phyloP scores from a whole-genome alignment of 2,113 vertebrate genomes.

The Lophius piscatorius region DNA sequence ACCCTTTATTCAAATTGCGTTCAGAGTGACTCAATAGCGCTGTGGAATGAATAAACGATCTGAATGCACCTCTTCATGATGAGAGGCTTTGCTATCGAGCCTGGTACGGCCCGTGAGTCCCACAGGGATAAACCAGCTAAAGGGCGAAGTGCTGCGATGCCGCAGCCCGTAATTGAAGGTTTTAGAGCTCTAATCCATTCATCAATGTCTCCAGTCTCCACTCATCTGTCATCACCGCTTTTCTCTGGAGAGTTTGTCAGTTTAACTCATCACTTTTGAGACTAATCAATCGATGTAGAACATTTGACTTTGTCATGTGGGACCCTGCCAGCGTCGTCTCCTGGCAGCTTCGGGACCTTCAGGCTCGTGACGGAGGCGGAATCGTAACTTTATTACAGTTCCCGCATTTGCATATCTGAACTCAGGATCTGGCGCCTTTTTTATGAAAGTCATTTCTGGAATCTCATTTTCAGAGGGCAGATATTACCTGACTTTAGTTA shows the following conservation, averaged over 20 bases:
- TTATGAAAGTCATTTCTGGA: background rate
- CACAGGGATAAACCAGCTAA: slow-evolving; percentile 22
- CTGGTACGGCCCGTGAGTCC: slow-evolving; percentile 12
- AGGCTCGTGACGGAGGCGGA: background rate
- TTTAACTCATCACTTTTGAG: slow-evolving; percentile 55
- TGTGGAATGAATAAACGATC: background rate
- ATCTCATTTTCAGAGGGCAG: background rate
- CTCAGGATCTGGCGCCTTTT: background rate
- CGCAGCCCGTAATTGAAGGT: slow-evolving; percentile 55
- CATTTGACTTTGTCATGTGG: slow-evolving; percentile 54
- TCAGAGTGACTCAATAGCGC: background rate
- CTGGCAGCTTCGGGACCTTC: background rate
- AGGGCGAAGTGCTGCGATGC: slow-evolving; percentile 17
- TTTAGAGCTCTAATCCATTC: slow-evolving; percentile 59
- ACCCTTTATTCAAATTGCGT: slow-evolving; percentile 3
- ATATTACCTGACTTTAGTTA: too few relatives aligned
- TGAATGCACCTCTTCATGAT: slow-evolving; percentile 23
- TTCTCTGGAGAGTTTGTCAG: slow-evolving; percentile 59
- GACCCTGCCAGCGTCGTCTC: slow-evolving; percentile 27
- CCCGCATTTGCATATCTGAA: background rate
- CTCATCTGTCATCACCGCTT: slow-evolving; percentile 64
- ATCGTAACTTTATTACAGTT: background rate
- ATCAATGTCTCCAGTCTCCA: slow-evolving; percentile 55
- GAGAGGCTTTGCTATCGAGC: slow-evolving; percentile 20
- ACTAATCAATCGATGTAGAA: slow-evolving; percentile 62